A percentile compares a stretch with the other conserved stretches of the same genome.
Evolutionary conservation across 2,797 vertebrate species (phyloP).

Genomic region (Enteromius treurensis): DNA sequence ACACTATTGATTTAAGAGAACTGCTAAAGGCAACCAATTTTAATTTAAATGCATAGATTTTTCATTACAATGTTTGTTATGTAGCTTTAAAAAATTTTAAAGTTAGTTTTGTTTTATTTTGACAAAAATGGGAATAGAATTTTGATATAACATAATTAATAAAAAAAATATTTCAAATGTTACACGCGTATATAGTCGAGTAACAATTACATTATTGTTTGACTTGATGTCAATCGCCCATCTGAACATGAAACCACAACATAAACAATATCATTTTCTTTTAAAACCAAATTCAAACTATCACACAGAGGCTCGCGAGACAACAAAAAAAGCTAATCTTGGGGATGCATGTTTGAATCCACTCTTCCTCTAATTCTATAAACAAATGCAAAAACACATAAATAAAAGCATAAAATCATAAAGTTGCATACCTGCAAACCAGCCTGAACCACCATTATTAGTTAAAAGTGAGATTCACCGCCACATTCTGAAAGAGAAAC

Average conservation of each 20-base stretch:
- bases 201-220: neutral
- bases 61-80: neutral
- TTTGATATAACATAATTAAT: neutral
- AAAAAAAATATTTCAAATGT: neutral
- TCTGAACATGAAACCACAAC: neutral
- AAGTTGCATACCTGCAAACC: conserved; percentile 75
- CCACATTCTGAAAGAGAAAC: conserved; percentile 73
- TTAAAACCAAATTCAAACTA: neutral
- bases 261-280: neutral
- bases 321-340: neutral
- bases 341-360: neutral
- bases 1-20: neutral
- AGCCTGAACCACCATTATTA: conserved; percentile 79
- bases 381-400: conserved; percentile 10
- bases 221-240: neutral
- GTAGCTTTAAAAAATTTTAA: neutral
- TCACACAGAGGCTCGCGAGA: neutral
- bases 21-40: neutral
- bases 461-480: conserved; percentile 64
- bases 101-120: neutral
- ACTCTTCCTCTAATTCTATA: neutral
- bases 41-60: neutral
- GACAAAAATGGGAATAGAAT: neutral
- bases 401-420: neutral
- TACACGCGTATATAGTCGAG: neutral